A percentile compares a stretch with the other conserved stretches of the same genome.
Evolutionary conservation across 2,888 invertebrate species (phyloP).

Genomic region (Drosophila tripunctata): DNA sequence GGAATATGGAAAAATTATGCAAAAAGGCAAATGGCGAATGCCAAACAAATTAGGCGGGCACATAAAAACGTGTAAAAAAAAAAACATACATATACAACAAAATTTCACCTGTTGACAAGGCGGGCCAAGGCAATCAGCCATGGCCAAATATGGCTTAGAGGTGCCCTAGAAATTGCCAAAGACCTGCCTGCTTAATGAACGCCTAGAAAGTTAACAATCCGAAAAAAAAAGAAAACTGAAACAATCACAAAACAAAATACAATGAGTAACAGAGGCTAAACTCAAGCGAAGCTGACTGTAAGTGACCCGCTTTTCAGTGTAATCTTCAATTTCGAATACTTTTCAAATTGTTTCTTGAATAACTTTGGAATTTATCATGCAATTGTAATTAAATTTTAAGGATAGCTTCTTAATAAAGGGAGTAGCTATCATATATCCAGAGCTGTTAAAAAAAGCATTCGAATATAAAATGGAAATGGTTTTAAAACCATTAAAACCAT

Average conservation of each 20-base stretch:
- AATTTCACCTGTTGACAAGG: conserved; percentile 69
- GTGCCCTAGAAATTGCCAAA: conserved; percentile 60
- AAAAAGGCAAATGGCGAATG: conserved; percentile 25
- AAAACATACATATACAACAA: conserved; percentile 17
- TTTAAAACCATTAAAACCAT: no score
- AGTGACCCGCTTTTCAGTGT: neutral
- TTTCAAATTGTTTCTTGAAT: neutral
- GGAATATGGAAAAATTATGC: conserved; percentile 66
- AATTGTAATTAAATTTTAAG: neutral
- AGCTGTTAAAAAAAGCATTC: neutral
- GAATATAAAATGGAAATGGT: no score
- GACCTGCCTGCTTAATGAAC: conserved; percentile 29
- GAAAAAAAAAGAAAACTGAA: no score
- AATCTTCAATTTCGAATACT: no score
- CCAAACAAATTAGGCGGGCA: conserved; percentile 58
- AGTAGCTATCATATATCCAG: no score
- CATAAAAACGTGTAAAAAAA: conserved; percentile 30
- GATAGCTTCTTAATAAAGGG: neutral
- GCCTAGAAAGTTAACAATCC: conserved; percentile 56
- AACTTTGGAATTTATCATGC: neutral
- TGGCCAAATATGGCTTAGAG: conserved; percentile 51
- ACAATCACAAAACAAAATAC: neutral
- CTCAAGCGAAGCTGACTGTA: neutral
- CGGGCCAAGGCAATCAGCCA: conserved; percentile 64
- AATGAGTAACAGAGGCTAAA: no score